Evolutionary conservation across 2,888 invertebrate species (phyloP).

Genomic region (Aelia acuminata): DNA sequence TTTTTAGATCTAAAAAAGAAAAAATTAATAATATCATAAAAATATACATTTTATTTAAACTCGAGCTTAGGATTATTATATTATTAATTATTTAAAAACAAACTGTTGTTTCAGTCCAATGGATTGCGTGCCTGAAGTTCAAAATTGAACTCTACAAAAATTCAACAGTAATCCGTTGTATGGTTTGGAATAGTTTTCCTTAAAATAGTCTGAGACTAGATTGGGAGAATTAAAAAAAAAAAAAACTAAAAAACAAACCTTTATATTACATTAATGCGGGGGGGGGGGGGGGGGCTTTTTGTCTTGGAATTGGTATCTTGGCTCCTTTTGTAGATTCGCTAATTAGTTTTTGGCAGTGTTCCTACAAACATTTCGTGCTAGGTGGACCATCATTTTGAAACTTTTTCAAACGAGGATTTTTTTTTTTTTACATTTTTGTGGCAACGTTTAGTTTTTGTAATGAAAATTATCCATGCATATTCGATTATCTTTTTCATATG

Average conservation of each 20-base stretch:
- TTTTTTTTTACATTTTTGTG: not conserved
- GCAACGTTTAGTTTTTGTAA: not conserved
- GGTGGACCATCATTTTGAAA: not conserved
- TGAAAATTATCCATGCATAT: not conserved
- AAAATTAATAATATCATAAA: too few species aligned
- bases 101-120: too few species aligned
- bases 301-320: not conserved
- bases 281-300: too few species aligned
- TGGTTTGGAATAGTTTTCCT: not conserved
- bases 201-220: not conserved
- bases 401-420: not conserved
- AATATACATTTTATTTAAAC: too few species aligned
- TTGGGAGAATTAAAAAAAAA: not conserved
- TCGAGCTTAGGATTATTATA: too few species aligned
- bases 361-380: constrained; percentile 16
- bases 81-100: too few species aligned
- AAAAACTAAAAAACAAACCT: not conserved
- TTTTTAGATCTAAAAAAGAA: too few species aligned
- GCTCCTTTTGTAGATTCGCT: constrained; percentile 1
- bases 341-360: constrained; percentile 35
- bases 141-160: too few species aligned
- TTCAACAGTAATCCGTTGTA: not conserved
- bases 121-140: too few species aligned
- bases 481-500: not conserved
- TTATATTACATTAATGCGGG: not conserved